phyloP scores from a whole-genome alignment of 1,140 invertebrate genomes.

The Hycleus phaleratus region DNA sequence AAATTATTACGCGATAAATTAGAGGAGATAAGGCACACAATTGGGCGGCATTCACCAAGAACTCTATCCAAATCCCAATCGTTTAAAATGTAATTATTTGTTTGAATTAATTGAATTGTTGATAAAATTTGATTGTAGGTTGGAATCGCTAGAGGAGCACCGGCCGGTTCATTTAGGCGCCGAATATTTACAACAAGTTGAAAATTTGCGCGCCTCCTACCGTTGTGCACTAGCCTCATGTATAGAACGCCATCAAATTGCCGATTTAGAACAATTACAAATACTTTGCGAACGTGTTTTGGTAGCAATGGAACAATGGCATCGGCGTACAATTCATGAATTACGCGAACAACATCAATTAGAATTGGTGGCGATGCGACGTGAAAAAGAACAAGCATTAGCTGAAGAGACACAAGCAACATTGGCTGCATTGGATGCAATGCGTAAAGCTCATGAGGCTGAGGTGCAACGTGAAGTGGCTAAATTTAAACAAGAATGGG shows the following conservation, averaged over 20 bases:
- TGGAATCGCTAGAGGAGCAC: conserved; percentile 27
- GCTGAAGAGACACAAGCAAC: conserved; percentile 83
- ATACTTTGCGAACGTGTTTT: conserved; percentile 80
- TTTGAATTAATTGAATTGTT: background rate
- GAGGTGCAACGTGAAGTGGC: conserved; percentile 82
- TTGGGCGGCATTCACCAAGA: conserved; percentile 3
- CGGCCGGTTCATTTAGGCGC: conserved; percentile 49
- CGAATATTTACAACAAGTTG: conserved; percentile 72
- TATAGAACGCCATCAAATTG: conserved; percentile 66
- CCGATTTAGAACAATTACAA: conserved; percentile 78
- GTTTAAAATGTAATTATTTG: conserved; percentile 19
- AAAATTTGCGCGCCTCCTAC: conserved; percentile 63
- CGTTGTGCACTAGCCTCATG: conserved; percentile 55
- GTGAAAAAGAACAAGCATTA: conserved; percentile 81
- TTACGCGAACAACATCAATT: conserved; percentile 76
- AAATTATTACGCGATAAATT: conserved; percentile 22
- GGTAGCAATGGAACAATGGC: conserved; percentile 79
- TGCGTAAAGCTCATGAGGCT: conserved; percentile 86
- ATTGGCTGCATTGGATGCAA: conserved; percentile 76
- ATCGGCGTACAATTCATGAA: conserved; percentile 74
- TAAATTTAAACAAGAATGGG: conserved; percentile 79
- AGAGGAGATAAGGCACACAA: conserved; percentile 14
- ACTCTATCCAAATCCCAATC: conserved; percentile 2
- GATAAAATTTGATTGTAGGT: conserved; percentile 18
- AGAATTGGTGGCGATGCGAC: conserved; percentile 61